Conservation (phyloP, 2,797 vertebrate genomes). For the Sebastes paucispinis region DNA sequence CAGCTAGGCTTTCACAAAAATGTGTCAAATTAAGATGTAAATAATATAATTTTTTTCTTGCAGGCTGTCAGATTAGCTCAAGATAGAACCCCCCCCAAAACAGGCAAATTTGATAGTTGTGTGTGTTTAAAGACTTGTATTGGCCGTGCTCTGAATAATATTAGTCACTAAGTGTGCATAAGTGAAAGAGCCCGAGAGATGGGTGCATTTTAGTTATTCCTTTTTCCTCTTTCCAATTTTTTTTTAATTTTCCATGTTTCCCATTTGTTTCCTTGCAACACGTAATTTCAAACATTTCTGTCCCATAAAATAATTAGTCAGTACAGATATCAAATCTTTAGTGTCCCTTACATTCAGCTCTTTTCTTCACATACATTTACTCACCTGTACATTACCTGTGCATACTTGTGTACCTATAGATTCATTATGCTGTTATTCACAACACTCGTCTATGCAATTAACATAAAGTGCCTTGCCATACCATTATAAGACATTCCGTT, state of each 20-base stretch:
- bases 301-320: background rate
- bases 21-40: background rate
- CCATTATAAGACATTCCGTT: background rate
- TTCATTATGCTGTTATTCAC: background rate
- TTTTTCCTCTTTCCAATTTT: background rate
- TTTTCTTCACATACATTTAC: background rate
- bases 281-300: background rate
- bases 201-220: background rate
- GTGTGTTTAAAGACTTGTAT: background rate
- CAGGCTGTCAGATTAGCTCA: background rate
- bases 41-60: background rate
- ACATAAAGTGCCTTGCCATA: background rate
- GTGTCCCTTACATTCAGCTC: background rate
- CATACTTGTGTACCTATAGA: background rate
- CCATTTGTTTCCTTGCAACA: background rate
- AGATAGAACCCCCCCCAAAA: background rate
- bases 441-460: background rate
- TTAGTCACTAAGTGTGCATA: background rate
- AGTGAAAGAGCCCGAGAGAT: background rate
- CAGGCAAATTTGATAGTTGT: background rate
- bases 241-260: background rate
- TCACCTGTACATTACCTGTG: background rate
- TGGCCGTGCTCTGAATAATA: background rate
- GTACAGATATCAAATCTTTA: background rate
- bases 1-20: background rate